Evolutionary conservation across 2,113 vertebrate species (phyloP).

Genomic region (Chionis minor): DNA sequence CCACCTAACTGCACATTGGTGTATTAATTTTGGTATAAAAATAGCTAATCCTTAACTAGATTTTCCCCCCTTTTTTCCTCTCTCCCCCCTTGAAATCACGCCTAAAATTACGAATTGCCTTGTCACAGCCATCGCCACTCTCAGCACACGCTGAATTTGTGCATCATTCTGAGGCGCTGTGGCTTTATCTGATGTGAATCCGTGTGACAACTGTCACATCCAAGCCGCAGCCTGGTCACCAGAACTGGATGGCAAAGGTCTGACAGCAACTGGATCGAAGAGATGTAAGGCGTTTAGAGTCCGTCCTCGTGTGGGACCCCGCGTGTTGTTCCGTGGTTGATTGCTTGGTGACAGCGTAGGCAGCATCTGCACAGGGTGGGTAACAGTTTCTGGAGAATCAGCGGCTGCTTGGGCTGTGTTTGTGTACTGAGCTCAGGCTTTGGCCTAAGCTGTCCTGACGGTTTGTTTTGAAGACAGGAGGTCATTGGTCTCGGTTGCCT

Average conservation of each 20-base stretch:
- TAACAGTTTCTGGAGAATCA: not conserved
- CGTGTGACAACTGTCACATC: not conserved
- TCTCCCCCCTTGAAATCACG: not conserved
- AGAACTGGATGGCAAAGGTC: not conserved
- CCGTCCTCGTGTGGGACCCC: not conserved
- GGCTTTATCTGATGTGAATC: not conserved
- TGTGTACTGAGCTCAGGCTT: not conserved
- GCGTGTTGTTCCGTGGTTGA: rapidly evolving
- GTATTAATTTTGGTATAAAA: slow-evolving; percentile 22
- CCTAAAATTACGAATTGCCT: not conserved
- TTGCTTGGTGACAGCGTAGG: not conserved
- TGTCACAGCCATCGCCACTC: not conserved
- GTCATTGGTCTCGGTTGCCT: not conserved
- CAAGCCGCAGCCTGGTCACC: not conserved
- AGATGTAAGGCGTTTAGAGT: not conserved
- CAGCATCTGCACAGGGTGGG: not conserved
- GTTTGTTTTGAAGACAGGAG: slow-evolving; percentile 4
- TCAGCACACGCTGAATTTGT: not conserved
- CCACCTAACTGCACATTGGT: not conserved
- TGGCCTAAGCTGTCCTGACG: not conserved
- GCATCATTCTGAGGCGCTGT: not conserved
- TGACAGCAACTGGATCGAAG: not conserved
- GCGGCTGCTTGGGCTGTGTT: not conserved
- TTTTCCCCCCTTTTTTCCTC: not conserved
- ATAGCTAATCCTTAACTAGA: not conserved